phyloP scores from a whole-genome alignment of 1,140 invertebrate genomes.

The Proales similis region DNA sequence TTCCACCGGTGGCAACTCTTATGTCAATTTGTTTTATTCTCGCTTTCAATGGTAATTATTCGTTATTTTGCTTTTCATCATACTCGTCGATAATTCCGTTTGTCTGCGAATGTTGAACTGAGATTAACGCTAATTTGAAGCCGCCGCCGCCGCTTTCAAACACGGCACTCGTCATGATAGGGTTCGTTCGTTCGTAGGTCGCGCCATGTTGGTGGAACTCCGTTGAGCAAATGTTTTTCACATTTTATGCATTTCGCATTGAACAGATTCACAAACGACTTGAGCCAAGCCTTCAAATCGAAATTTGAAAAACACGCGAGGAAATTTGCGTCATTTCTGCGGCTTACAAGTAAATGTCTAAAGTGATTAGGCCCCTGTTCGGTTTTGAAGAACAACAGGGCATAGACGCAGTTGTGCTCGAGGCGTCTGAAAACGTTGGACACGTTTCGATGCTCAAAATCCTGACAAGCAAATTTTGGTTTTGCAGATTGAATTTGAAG shows the following conservation, averaged over 20 bases:
- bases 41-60: no score
- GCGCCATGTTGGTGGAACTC: slow-evolving; percentile 32
- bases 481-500: background rate
- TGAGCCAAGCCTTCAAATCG: slow-evolving; percentile 24
- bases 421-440: slow-evolving; percentile 7
- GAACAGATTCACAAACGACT: slow-evolving; percentile 26
- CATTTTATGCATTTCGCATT: slow-evolving; percentile 35
- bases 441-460: slow-evolving; percentile 27
- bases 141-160: no score
- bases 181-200: slow-evolving; percentile 22
- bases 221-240: slow-evolving; percentile 35
- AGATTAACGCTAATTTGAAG: no score
- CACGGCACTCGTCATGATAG: slow-evolving; percentile 34
- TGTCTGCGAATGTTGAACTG: no score
- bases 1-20: no score
- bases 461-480: background rate
- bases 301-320: background rate
- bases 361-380: slow-evolving; percentile 11
- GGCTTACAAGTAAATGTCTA: slow-evolving; percentile 1
- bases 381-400: slow-evolving; percentile 28
- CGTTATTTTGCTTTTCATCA: no score
- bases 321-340: background rate
- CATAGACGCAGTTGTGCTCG: slow-evolving; percentile 25
- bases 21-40: no score
- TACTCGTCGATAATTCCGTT: no score